Evolutionary conservation across 2,113 vertebrate genomes (phyloP).

Genomic region (Panthera leo): DNA sequence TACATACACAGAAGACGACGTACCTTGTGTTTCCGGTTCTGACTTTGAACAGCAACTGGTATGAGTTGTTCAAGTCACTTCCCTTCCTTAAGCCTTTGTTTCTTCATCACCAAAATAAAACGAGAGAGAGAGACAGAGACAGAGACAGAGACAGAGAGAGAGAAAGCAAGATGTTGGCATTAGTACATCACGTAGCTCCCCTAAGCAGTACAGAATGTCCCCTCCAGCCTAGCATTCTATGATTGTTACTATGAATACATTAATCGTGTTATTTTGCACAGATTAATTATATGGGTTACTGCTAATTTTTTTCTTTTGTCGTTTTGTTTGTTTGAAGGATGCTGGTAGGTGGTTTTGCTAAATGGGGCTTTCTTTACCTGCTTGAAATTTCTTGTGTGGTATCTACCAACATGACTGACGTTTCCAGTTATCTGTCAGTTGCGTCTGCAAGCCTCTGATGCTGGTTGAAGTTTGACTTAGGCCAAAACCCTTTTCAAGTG

Average conservation of each 20-base stretch:
- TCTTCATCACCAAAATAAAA: background rate
- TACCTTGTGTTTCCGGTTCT: background rate
- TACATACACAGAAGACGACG: background rate
- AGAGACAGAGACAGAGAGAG: no score
- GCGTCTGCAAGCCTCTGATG: background rate
- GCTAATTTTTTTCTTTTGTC: background rate
- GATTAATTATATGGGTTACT: background rate
- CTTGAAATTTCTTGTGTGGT: background rate
- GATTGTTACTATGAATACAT: background rate
- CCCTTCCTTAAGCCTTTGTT: background rate
- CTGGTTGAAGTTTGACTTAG: background rate
- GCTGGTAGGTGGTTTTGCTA: slow-evolving; percentile 2
- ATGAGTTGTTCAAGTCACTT: background rate
- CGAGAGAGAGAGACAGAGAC: background rate
- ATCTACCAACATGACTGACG: background rate
- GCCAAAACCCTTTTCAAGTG: background rate
- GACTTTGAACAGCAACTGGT: background rate
- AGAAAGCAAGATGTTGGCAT: background rate
- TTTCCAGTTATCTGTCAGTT: background rate
- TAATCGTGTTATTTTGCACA: background rate
- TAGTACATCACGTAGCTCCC: background rate
- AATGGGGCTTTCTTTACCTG: background rate
- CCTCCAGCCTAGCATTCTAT: background rate
- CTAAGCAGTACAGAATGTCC: background rate
- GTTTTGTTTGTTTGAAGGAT: slow-evolving; percentile 16